Evolutionary conservation across 2,113 vertebrate genomes (phyloP).

Genomic region (Sigmodon hispidus): DNA sequence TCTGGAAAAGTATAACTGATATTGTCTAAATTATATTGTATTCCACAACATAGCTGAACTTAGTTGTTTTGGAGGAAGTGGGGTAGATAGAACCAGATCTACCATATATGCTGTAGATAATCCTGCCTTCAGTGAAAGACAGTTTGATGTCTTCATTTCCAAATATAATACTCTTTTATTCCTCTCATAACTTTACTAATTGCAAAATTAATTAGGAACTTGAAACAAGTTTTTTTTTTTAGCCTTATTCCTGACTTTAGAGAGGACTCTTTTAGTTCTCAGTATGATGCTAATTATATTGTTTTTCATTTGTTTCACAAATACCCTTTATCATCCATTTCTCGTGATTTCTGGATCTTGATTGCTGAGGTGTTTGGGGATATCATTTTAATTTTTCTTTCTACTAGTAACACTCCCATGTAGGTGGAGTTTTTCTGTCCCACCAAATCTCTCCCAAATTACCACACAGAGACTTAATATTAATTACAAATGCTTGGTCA

Average conservation of each 20-base stretch:
- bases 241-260: not conserved
- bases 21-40: not conserved
- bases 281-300: not conserved
- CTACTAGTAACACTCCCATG: not conserved
- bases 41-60: not conserved
- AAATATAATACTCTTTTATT: not conserved
- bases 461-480: no score
- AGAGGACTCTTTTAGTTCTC: not conserved
- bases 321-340: not conserved
- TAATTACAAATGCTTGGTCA: no score
- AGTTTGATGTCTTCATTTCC: not conserved
- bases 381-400: not conserved
- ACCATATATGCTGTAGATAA: not conserved
- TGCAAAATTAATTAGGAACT: not conserved
- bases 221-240: not conserved
- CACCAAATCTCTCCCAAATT: no score
- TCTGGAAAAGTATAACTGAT: not conserved
- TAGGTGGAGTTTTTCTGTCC: no score
- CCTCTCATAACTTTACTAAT: not conserved
- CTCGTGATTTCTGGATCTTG: not conserved
- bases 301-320: not conserved
- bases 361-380: not conserved
- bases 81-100: not conserved
- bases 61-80: not conserved
- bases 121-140: not conserved